These are phyloP conservation scores for Aptenodytes patagonicus DNA, from an alignment of 2,113 vertebrate genomes.

Conservation along the genomic window DNA sequence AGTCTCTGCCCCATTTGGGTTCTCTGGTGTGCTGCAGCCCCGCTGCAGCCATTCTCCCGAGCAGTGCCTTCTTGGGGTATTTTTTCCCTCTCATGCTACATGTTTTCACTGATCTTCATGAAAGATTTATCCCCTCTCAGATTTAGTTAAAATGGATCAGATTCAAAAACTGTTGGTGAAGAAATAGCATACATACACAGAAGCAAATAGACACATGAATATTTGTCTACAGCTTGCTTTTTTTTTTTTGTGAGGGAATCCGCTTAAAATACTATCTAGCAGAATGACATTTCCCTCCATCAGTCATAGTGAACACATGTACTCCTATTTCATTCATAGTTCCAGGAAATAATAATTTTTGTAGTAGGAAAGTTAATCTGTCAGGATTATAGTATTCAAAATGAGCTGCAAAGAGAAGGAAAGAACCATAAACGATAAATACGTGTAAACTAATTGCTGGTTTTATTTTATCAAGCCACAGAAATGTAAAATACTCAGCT, in stretches of 20 bases:
- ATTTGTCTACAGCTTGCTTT: background rate
- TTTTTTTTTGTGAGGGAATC: background rate
- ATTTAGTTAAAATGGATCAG: background rate
- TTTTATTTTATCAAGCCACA: constrained; percentile 34
- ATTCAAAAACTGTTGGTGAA: background rate
- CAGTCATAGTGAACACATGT: background rate
- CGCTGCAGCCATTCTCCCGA: background rate
- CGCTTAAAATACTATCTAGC: background rate
- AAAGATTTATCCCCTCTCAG: background rate
- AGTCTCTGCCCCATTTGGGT: background rate
- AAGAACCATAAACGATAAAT: constrained; percentile 18
- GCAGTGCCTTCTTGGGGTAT: background rate
- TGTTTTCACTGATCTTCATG: background rate
- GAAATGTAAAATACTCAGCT: constrained; percentile 43
- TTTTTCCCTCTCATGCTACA: background rate
- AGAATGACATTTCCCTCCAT: background rate
- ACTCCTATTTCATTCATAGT: constrained; percentile 52
- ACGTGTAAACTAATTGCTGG: constrained; percentile 39
- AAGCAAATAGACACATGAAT: background rate
- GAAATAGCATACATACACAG: background rate
- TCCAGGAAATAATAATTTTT: constrained; percentile 45
- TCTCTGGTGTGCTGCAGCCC: background rate
- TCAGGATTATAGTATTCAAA: constrained; percentile 28
- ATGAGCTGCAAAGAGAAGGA: constrained; percentile 13
- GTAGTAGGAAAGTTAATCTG: constrained; percentile 27